These are phyloP conservation scores for Nomada flava DNA, from an alignment of 2,888 invertebrate species.

Conservation along the genomic window DNA sequence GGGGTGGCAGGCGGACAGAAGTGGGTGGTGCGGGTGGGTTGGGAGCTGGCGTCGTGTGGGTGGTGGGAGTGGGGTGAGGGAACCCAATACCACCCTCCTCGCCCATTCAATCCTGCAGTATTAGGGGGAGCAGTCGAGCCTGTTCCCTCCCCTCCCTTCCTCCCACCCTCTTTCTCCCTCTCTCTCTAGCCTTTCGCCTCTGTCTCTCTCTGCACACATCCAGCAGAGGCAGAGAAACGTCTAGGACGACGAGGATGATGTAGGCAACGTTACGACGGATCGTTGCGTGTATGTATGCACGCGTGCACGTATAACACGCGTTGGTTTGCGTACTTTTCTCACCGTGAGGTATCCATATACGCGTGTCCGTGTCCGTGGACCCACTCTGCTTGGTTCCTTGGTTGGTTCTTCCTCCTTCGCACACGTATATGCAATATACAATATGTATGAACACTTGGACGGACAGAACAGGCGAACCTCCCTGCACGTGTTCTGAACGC, in stretches of 20 bases:
- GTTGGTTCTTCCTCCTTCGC: slow-evolving; percentile 28
- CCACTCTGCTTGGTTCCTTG: not conserved
- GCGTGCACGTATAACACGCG: not conserved
- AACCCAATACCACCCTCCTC: slow-evolving; percentile 80
- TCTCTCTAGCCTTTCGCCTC: not conserved
- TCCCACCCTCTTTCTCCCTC: slow-evolving; percentile 1
- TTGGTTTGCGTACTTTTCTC: slow-evolving; percentile 5
- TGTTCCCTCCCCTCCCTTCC: slow-evolving; percentile 57
- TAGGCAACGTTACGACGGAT: slow-evolving; percentile 50
- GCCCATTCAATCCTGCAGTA: slow-evolving; percentile 78
- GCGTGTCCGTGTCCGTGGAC: not conserved
- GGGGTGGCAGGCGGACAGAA: slow-evolving; percentile 82
- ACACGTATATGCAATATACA: not conserved
- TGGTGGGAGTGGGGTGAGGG: slow-evolving; percentile 82
- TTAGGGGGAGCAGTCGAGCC: slow-evolving; percentile 75
- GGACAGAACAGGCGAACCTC: slow-evolving; percentile 38
- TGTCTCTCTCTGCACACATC: slow-evolving; percentile 51
- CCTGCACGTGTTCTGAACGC: slow-evolving; percentile 67
- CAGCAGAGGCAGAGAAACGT: slow-evolving; percentile 46
- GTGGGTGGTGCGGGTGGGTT: slow-evolving; percentile 77
- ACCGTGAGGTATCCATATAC: not conserved
- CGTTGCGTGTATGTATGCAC: slow-evolving; percentile 21
- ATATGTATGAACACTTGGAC: slow-evolving; percentile 12
- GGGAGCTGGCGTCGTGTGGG: slow-evolving; percentile 73
- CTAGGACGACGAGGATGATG: slow-evolving; percentile 61